Evolutionary conservation across 2,113 vertebrate genomes (phyloP).

Genomic region (Labrus mixtus): DNA sequence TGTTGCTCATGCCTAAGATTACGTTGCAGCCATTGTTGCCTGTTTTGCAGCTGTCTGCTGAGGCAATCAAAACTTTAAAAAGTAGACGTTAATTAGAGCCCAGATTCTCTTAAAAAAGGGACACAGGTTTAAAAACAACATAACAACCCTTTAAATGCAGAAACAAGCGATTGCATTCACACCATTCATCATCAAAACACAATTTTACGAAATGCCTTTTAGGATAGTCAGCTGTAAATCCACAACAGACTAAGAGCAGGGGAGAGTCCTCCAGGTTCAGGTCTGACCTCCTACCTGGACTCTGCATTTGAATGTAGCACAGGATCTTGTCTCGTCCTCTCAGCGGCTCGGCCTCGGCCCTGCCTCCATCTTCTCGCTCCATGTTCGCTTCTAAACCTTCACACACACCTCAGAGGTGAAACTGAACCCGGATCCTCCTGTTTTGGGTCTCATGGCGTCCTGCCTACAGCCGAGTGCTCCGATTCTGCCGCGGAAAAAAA

Average conservation of each 20-base stretch:
- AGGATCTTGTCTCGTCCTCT: slow-evolving; percentile 66
- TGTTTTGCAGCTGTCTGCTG: too few species aligned
- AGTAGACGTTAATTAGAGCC: not conserved
- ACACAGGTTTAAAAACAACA: too few species aligned
- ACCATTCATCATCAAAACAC: too few species aligned
- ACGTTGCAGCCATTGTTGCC: too few species aligned
- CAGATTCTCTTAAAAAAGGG: too few species aligned
- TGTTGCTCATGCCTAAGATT: too few species aligned
- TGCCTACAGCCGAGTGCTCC: slow-evolving; percentile 3
- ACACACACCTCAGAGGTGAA: not conserved
- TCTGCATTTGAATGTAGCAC: slow-evolving; percentile 77
- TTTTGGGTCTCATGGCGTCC: slow-evolving; percentile 25
- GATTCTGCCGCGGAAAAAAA: not conserved
- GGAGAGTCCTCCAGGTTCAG: slow-evolving; percentile 9
- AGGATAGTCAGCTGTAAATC: too few species aligned
- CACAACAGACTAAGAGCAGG: not conserved
- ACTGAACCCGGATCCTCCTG: not conserved
- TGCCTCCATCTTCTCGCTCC: slow-evolving; percentile 52
- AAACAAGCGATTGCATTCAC: not conserved
- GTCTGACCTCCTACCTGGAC: slow-evolving; percentile 68
- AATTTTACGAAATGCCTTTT: too few species aligned
- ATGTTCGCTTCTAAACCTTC: slow-evolving; percentile 45
- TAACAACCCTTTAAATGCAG: too few species aligned
- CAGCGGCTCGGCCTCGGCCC: slow-evolving; percentile 29
- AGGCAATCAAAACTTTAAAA: too few species aligned